These are phyloP conservation scores for Himalopsyche japonica DNA, from an alignment of 2,888 invertebrate species.

Conservation along the genomic window DNA sequence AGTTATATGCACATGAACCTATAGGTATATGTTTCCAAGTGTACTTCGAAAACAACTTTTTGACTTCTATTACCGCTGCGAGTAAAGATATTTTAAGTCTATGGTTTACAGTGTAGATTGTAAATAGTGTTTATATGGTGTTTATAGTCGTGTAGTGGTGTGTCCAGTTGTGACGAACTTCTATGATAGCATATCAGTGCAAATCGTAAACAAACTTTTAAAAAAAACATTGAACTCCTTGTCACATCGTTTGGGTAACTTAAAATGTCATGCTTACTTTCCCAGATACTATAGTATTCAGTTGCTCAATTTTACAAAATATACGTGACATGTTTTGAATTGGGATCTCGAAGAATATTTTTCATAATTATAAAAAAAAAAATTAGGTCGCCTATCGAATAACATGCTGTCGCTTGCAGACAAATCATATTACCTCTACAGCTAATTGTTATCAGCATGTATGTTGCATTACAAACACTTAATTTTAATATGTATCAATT, in stretches of 20 bases:
- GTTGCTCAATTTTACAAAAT: not conserved
- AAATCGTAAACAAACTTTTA: not conserved
- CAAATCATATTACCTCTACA: not conserved
- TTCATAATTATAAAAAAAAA: not conserved
- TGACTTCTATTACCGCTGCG: too few species aligned
- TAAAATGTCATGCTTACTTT: not conserved
- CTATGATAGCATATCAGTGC: not conserved
- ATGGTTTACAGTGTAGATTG: not conserved
- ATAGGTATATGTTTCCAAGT: too few species aligned
- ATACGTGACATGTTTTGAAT: not conserved
- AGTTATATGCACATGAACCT: too few species aligned
- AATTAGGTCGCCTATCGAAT: not conserved
- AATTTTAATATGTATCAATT: too few species aligned
- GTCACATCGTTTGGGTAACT: not conserved
- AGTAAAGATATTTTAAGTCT: too few species aligned
- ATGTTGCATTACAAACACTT: too few species aligned
- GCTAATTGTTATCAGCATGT: too few species aligned
- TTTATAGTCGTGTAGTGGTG: not conserved
- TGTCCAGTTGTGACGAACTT: not conserved
- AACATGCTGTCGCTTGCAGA: not conserved
- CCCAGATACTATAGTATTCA: not conserved
- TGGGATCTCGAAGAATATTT: not conserved
- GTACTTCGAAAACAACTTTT: too few species aligned
- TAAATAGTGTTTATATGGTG: not conserved
- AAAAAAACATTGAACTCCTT: not conserved